Conservation (phyloP, 2,888 invertebrate genomes). For the Lypha dubia region DNA sequence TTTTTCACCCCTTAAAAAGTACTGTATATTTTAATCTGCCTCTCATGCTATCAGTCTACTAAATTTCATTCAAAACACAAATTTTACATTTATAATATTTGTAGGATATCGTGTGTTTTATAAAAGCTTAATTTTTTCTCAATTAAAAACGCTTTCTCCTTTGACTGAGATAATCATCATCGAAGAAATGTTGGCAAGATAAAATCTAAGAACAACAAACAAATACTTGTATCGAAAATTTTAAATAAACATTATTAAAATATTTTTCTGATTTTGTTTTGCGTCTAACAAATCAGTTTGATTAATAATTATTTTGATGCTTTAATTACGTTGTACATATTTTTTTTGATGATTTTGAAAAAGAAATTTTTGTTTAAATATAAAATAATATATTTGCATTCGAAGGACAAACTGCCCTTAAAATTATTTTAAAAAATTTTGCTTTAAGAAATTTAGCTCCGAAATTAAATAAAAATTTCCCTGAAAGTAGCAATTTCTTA, state of each 20-base stretch:
- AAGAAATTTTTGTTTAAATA: too few relatives aligned
- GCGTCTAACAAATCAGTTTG: neutral
- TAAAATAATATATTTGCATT: too few relatives aligned
- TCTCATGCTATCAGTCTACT: too few relatives aligned
- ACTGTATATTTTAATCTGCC: too few relatives aligned
- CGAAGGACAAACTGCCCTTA: too few relatives aligned
- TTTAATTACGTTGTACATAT: too few relatives aligned
- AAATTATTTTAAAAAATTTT: too few relatives aligned
- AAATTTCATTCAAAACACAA: neutral
- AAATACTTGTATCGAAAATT: conserved; percentile 36
- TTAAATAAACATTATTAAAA: conserved; percentile 1
- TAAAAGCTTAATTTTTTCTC: conserved; percentile 44
- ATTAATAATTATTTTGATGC: conserved; percentile 38
- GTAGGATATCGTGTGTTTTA: conserved; percentile 19
- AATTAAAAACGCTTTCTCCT: conserved; percentile 68
- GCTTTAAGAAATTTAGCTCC: too few relatives aligned
- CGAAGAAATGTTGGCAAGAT: neutral
- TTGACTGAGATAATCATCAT: neutral
- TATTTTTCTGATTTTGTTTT: neutral
- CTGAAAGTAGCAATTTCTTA: too few relatives aligned
- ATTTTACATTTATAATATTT: too few relatives aligned
- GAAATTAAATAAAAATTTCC: too few relatives aligned
- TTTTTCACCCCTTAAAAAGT: too few relatives aligned
- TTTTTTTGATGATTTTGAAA: neutral
- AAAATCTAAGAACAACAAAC: neutral